Conservation (phyloP, 2,888 invertebrate genomes). For the Ornithoptera priamus region DNA sequence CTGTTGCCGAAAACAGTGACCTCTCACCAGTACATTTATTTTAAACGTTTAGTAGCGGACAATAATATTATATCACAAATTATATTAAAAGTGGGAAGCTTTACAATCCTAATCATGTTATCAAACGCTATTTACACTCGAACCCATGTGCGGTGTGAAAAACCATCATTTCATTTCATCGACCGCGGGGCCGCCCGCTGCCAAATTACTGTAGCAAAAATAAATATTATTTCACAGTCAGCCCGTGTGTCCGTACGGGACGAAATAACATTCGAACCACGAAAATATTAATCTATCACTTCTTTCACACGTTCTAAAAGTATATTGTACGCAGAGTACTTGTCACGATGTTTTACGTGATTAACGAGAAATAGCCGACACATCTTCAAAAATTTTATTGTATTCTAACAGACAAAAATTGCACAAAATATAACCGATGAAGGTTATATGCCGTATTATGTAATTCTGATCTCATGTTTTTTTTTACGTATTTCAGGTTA, state of each 20-base stretch:
- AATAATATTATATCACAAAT: conserved; percentile 15
- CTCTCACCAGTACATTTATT: too few species aligned
- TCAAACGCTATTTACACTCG: conserved; percentile 18
- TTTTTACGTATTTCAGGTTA: too few species aligned
- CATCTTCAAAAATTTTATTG: neutral
- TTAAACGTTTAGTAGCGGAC: neutral
- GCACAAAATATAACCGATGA: too few species aligned
- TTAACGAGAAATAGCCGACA: neutral
- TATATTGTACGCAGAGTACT: conserved; percentile 10
- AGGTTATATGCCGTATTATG: too few species aligned
- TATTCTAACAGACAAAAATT: neutral
- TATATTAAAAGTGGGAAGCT: conserved; percentile 16
- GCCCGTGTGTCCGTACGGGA: conserved; percentile 31
- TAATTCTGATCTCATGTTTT: too few species aligned
- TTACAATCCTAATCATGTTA: conserved; percentile 27
- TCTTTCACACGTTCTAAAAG: conserved; percentile 25
- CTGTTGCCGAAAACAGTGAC: too few species aligned
- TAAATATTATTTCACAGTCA: conserved; percentile 43
- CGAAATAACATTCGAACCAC: conserved; percentile 26
- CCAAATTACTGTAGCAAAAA: conserved; percentile 48
- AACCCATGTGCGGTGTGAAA: conserved; percentile 29
- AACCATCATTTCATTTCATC: conserved; percentile 45
- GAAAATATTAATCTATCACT: conserved; percentile 30
- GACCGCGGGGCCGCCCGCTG: conserved; percentile 40
- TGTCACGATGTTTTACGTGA: conserved; percentile 7